These are phyloP conservation scores for Sigmodon hispidus DNA, from an alignment of 2,113 vertebrate genomes.

Conservation along the genomic window DNA sequence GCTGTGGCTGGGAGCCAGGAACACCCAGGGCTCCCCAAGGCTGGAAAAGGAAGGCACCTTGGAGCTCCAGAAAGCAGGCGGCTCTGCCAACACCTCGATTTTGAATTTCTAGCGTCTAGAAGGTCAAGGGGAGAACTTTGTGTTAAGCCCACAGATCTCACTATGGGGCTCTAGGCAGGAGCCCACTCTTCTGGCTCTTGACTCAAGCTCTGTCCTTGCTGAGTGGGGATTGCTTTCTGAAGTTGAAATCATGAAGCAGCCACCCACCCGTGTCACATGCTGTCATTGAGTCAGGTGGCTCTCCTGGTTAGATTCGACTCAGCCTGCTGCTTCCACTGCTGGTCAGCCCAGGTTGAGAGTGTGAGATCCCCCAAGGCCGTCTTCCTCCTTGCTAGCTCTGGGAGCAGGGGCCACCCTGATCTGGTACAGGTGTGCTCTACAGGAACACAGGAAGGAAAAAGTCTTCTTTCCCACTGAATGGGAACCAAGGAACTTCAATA, in stretches of 20 bases:
- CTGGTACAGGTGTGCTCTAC: not conserved
- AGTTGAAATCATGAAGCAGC: not conserved
- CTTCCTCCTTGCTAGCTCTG: no score
- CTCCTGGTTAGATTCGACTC: not conserved
- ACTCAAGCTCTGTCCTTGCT: not conserved
- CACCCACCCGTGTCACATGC: not conserved
- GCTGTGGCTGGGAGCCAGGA: not conserved
- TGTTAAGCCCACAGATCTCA: not conserved
- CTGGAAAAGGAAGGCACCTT: not conserved
- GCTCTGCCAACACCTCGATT: not conserved
- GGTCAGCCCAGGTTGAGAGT: not conserved
- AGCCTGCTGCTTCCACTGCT: not conserved
- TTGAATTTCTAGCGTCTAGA: not conserved
- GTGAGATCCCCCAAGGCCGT: not conserved
- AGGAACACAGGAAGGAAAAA: not conserved
- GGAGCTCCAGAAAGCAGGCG: not conserved
- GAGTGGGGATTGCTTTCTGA: not conserved
- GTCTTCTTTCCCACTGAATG: not conserved
- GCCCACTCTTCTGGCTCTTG: not conserved
- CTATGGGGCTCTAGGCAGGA: not conserved
- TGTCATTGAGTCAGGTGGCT: not conserved
- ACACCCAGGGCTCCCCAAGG: not conserved
- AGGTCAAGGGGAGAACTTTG: not conserved
- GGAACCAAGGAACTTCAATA: not conserved
- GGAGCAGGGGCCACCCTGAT: not conserved